These are phyloP conservation scores for Paramuricea clavata DNA, from an alignment of 92 coral and sea anemone genomes.

Conservation along the genomic window DNA sequence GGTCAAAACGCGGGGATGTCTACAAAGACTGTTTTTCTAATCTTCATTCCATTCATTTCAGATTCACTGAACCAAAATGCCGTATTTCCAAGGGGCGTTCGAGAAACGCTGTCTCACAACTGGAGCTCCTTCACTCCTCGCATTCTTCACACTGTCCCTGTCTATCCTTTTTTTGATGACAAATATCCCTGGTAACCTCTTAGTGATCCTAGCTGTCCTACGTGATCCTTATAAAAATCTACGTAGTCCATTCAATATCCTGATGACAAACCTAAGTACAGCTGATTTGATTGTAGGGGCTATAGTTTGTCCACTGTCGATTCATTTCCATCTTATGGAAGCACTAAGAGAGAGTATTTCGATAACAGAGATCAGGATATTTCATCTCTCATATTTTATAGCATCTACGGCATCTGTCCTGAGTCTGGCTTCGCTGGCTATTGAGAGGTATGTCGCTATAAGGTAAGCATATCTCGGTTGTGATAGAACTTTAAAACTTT, in stretches of 20 bases:
- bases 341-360: slow-evolving; percentile 59
- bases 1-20: too few species aligned
- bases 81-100: slow-evolving; percentile 38
- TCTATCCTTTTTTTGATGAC: slow-evolving; percentile 69
- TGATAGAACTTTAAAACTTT: too few species aligned
- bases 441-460: slow-evolving; percentile 87
- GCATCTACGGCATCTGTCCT: slow-evolving; percentile 84
- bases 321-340: slow-evolving; percentile 76
- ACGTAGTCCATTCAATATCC: slow-evolving; percentile 84
- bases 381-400: slow-evolving; percentile 77
- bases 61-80: background rate
- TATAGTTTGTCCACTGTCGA: slow-evolving; percentile 80
- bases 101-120: slow-evolving; percentile 36
- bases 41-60: background rate
- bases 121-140: slow-evolving; percentile 77
- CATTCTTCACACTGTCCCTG: slow-evolving; percentile 74
- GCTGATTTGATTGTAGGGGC: slow-evolving; percentile 88
- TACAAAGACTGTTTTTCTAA: too few species aligned
- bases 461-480: too few species aligned
- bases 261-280: slow-evolving; percentile 79
- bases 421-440: slow-evolving; percentile 86
- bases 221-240: slow-evolving; percentile 85
- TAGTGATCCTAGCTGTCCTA: slow-evolving; percentile 82
- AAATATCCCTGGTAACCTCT: slow-evolving; percentile 82
- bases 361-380: slow-evolving; percentile 3